phyloP scores from a whole-genome alignment of 2,888 invertebrate genomes.

The Ditula angustiorana region DNA sequence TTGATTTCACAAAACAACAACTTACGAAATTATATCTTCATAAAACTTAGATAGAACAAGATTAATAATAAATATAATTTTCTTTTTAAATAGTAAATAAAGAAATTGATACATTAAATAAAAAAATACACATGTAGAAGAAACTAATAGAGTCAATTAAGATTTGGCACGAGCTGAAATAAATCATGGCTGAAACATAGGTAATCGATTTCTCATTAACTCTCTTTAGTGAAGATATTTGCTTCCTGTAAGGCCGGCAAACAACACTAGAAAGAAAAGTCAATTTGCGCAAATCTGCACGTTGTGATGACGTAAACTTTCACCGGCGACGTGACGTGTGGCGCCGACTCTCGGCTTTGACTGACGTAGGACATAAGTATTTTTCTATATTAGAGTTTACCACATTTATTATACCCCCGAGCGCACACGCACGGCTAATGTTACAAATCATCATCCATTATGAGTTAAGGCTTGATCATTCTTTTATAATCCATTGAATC shows the following conservation, averaged over 20 bases:
- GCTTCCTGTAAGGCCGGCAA: slow-evolving; percentile 37
- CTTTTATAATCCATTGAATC: slow-evolving; percentile 5
- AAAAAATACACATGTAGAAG: too few relatives aligned
- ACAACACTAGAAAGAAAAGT: slow-evolving; percentile 50
- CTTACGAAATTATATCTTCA: too few relatives aligned
- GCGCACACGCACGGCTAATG: slow-evolving; percentile 29
- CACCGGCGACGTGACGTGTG: slow-evolving; percentile 46
- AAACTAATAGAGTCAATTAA: too few relatives aligned
- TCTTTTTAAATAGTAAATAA: too few relatives aligned
- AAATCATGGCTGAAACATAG: too few relatives aligned
- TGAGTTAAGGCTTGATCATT: slow-evolving; percentile 19
- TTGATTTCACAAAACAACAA: too few relatives aligned
- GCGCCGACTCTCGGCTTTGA: not conserved
- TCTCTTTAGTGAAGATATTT: slow-evolving; percentile 46
- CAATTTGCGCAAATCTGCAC: slow-evolving; percentile 61
- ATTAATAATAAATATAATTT: too few relatives aligned
- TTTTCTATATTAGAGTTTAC: slow-evolving; percentile 30
- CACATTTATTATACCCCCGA: slow-evolving; percentile 28
- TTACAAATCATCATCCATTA: slow-evolving; percentile 30
- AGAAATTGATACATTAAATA: too few relatives aligned
- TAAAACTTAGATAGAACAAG: too few relatives aligned
- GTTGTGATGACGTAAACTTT: slow-evolving; percentile 66
- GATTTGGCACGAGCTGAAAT: too few relatives aligned
- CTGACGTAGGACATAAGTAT: slow-evolving; percentile 26
- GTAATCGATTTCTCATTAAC: slow-evolving; percentile 26